These are phyloP conservation scores for Drosophila diplacantha DNA, from an alignment of 2,888 invertebrate species.

Conservation along the genomic window DNA sequence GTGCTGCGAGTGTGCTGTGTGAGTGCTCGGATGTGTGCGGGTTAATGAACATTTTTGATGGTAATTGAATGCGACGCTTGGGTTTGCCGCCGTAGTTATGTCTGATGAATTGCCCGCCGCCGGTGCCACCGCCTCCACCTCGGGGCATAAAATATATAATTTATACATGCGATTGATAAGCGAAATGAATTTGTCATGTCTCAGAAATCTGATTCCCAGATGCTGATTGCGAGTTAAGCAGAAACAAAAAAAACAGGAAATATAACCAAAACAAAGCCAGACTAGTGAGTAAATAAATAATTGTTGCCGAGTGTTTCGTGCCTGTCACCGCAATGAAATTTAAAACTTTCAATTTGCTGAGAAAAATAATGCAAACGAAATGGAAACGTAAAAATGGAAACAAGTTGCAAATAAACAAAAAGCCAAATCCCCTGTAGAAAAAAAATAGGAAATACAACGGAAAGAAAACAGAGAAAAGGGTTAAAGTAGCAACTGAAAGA, in stretches of 20 bases:
- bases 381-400: conserved; percentile 35
- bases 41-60: conserved; percentile 43
- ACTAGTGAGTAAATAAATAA: conserved; percentile 21
- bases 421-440: conserved; percentile 24
- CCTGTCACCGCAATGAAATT: conserved; percentile 22
- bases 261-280: neutral
- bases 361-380: conserved; percentile 16
- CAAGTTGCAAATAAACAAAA: conserved; percentile 31
- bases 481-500: conserved; percentile 26
- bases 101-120: conserved; percentile 21
- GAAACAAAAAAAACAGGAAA: neutral
- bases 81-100: conserved; percentile 35
- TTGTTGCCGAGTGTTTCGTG: conserved; percentile 14
- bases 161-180: conserved; percentile 29
- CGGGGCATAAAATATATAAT: conserved; percentile 16
- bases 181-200: conserved; percentile 35
- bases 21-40: conserved; percentile 10
- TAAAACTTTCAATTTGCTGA: conserved; percentile 20
- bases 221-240: conserved; percentile 20
- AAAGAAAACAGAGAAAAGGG: conserved; percentile 11
- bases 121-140: neutral
- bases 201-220: conserved; percentile 7
- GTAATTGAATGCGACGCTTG: conserved; percentile 36
- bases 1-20: neutral
- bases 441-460: neutral